Evolutionary conservation across 2,888 invertebrate genomes (phyloP).

Genomic region (Hylaea fasciaria): DNA sequence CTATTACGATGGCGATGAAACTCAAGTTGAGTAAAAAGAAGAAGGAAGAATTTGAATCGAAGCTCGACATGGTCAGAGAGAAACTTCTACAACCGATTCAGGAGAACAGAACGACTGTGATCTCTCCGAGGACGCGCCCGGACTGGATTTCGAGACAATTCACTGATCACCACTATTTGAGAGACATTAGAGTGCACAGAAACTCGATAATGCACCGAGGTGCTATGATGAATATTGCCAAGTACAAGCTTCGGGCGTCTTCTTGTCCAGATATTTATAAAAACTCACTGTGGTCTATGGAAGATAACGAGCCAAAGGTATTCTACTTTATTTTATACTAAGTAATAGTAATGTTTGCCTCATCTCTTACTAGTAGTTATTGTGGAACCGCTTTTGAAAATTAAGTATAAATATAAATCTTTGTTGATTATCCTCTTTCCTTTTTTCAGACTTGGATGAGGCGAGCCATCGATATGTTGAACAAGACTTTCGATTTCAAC

Average conservation of each 20-base stretch:
- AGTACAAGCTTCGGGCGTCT: constrained; percentile 93
- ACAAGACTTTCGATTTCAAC: constrained; percentile 92
- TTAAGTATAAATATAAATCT: too few relatives aligned
- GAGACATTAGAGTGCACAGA: constrained; percentile 89
- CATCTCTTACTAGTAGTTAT: too few relatives aligned
- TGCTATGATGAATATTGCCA: constrained; percentile 93
- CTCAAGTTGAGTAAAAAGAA: constrained; percentile 75
- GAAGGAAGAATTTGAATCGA: constrained; percentile 74
- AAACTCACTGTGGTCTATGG: constrained; percentile 94
- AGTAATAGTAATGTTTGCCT: too few relatives aligned
- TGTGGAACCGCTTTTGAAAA: too few relatives aligned
- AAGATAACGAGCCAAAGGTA: constrained; percentile 87
- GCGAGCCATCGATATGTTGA: constrained; percentile 87
- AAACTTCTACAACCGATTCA: constrained; percentile 77
- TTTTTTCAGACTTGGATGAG: constrained; percentile 89
- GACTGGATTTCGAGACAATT: constrained; percentile 83
- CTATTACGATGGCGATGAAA: constrained; percentile 87
- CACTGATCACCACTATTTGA: constrained; percentile 88
- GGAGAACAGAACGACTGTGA: constrained; percentile 70
- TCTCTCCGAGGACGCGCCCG: constrained; percentile 60
- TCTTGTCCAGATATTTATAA: constrained; percentile 96
- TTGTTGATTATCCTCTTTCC: background rate
- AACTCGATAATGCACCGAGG: constrained; percentile 95
- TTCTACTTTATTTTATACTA: background rate
- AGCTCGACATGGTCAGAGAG: constrained; percentile 71